Conservation (phyloP, 2,113 vertebrate species). For the Etia nguti region DNA sequence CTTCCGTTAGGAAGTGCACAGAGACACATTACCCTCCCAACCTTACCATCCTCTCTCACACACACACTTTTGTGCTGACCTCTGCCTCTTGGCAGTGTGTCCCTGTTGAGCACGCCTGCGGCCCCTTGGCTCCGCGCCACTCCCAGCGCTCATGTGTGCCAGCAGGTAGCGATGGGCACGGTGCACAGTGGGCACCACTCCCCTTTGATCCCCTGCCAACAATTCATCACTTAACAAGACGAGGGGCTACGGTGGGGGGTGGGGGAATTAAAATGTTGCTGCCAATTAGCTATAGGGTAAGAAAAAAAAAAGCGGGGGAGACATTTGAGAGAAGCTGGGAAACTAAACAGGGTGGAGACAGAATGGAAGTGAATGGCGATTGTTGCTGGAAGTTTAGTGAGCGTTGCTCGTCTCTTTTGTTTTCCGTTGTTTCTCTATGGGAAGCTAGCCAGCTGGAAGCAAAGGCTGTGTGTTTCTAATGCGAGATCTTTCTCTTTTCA, state of each 20-base stretch:
- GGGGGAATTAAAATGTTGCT: constrained; percentile 58
- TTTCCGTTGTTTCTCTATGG: constrained; percentile 32
- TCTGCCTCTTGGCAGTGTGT: constrained; percentile 73
- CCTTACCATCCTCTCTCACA: constrained; percentile 11
- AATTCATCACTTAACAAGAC: constrained; percentile 90
- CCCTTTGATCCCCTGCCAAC: constrained; percentile 87
- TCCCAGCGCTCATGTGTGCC: constrained; percentile 73
- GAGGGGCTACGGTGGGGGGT: constrained; percentile 2
- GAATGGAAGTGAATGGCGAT: constrained; percentile 21
- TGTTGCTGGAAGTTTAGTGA: constrained; percentile 43
- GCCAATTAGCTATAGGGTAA: constrained; percentile 67
- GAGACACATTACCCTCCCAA: not conserved
- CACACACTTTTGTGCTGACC: constrained; percentile 74
- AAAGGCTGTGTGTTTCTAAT: constrained; percentile 15
- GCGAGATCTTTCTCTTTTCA: constrained; percentile 10
- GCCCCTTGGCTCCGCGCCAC: constrained; percentile 76
- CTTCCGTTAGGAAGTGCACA: constrained; percentile 65
- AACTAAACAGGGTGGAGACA: constrained; percentile 65
- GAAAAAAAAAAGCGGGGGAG: not conserved
- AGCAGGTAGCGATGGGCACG: constrained; percentile 80
- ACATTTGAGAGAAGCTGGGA: constrained; percentile 12
- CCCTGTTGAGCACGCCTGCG: constrained; percentile 67
- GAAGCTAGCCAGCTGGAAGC: constrained; percentile 53
- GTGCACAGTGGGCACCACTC: constrained; percentile 54
- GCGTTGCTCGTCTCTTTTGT: constrained; percentile 28